phyloP scores from a whole-genome alignment of 2,888 invertebrate species.

The Drosophila buzzatii region DNA sequence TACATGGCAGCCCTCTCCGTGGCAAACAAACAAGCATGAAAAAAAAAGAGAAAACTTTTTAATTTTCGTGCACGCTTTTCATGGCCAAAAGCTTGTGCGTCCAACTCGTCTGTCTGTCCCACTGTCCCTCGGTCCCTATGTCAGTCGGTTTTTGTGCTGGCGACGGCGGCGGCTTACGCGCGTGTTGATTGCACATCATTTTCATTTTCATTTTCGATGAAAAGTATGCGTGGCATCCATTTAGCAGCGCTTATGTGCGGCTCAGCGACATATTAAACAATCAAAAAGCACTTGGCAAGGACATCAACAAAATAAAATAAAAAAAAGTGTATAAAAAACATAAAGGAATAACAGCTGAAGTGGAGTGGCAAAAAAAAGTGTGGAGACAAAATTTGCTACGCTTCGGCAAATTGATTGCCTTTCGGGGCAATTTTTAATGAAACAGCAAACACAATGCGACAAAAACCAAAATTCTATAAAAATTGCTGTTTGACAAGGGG shows the following conservation, averaged over 20 bases:
- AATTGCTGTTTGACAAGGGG: slow-evolving; percentile 11
- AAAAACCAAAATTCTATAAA: slow-evolving; percentile 12
- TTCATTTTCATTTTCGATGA: slow-evolving; percentile 66
- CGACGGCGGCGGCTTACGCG: slow-evolving; percentile 1
- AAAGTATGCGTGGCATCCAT: slow-evolving; percentile 57
- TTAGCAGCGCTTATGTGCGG: slow-evolving; percentile 65
- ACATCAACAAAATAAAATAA: too few species aligned
- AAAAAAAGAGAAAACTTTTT: slow-evolving; percentile 61
- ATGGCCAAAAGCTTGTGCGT: slow-evolving; percentile 50
- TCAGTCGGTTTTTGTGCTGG: not conserved
- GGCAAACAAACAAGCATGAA: slow-evolving; percentile 38
- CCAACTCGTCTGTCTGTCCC: not conserved
- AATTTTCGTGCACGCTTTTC: slow-evolving; percentile 71
- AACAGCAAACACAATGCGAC: slow-evolving; percentile 45
- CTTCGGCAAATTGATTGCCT: slow-evolving; percentile 66
- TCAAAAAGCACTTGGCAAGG: slow-evolving; percentile 70
- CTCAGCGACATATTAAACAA: slow-evolving; percentile 78
- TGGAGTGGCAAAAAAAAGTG: slow-evolving; percentile 1
- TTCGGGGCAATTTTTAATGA: slow-evolving; percentile 77
- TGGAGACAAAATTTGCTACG: slow-evolving; percentile 4
- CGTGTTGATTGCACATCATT: slow-evolving; percentile 18
- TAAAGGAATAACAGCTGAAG: not conserved
- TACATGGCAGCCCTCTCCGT: slow-evolving; percentile 41
- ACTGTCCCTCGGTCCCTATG: not conserved
- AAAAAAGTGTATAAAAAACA: not conserved